phyloP scores from a whole-genome alignment of 2,113 vertebrate genomes.

The Pteruthius melanotis region DNA sequence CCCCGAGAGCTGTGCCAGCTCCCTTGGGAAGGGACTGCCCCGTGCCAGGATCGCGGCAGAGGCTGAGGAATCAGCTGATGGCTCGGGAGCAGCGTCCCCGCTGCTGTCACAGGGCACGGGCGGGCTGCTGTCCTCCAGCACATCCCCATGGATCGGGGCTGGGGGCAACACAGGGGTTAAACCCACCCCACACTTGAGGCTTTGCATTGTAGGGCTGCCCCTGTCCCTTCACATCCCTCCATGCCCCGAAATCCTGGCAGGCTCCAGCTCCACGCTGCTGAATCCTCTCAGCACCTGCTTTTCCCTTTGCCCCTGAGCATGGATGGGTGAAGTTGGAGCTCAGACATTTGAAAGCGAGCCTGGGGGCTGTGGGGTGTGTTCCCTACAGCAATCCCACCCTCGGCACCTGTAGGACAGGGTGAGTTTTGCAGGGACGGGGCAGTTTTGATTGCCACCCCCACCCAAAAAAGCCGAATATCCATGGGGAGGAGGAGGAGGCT shows the following conservation, averaged over 20 bases:
- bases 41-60: accelerated
- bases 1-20: accelerated
- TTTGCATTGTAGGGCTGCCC: background rate
- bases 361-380: background rate
- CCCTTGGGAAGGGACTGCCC: background rate
- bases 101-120: background rate
- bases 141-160: accelerated
- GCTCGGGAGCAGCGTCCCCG: background rate
- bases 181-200: accelerated
- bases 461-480: background rate
- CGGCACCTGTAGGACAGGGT: background rate
- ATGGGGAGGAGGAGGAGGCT: background rate
- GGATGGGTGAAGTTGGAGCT: background rate
- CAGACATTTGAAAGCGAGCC: background rate
- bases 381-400: background rate
- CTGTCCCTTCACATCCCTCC: background rate
- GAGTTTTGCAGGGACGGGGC: background rate
- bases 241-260: background rate
- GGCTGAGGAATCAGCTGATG: accelerated
- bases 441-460: background rate
- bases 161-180: background rate
- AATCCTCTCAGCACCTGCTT: background rate
- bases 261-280: accelerated
- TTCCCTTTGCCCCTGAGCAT: background rate
- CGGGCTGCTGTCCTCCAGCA: background rate